Base-by-base conservation (phyloP, 2,888 invertebrate species). In the Entomobrya multifasciata region DNA sequence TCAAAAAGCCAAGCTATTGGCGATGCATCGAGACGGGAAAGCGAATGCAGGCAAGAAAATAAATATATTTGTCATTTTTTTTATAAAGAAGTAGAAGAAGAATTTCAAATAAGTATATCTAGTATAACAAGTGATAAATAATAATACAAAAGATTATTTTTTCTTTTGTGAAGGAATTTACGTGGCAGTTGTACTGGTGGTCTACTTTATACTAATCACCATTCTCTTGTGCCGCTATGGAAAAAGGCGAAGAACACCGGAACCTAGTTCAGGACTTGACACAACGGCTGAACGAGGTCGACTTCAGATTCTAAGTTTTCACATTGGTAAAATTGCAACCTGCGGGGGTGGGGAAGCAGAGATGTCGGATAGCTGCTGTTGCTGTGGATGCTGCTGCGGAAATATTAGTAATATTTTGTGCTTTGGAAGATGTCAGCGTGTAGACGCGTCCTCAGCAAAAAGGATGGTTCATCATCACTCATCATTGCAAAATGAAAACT, bases 1-100 rank as follows among this genome's bases (percentile, higher is more conserved):
- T 81, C 88, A 89, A 76, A 79, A 81, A 65, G 80, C 76, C 0
- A 89, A 89, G 77, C 80, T 89, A 0, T 80, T 89, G 20, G 86
- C 86, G 27, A 89, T 89, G 89, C 89, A 89, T 74, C 52, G 78
- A 62, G 89, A 85, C 44, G 82, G 88, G 15, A 84, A 79, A 55
- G 89, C 87, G n/a, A 89, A 87, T 79, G 89, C 89, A 76, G 89
- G 87, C 81, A 57, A 76, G 86, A 74, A 60, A 79, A 60, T 25
- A 70, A 27, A 8, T 36, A 36, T 27, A 6, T 44, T 25, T 27
- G 20, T 77, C 27, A 15, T 57, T 6, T 57, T 57, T 57, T 22
- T 57, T n/a, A n/a, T n/a, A n/a, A n/a, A n/a, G n/a, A n/a, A n/a
- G n/a, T n/a, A n/a, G n/a, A n/a, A n/a, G n/a, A n/a, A n/a, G n/a